A percentile compares a stretch with the other conserved stretches of the same genome.
Conservation (phyloP, 2,888 invertebrate species). For the Platerodrilus igneus region DNA sequence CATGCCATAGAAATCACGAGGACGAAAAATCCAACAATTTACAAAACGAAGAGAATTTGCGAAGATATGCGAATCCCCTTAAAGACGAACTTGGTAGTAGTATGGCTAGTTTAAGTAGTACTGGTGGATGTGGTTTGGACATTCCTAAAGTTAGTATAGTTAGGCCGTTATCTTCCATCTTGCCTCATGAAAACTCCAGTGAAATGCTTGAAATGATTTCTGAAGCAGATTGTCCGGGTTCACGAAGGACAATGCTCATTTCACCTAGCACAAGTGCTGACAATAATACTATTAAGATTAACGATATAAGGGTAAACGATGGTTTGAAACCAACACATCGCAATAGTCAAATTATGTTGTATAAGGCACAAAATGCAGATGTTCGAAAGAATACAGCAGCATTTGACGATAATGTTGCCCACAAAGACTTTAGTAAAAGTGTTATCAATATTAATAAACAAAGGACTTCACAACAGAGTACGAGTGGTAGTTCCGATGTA, state of each 20-base stretch:
- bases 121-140: conserved; percentile 40
- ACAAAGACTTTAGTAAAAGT: conserved; percentile 74
- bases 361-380: conserved; percentile 81
- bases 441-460: conserved; percentile 58
- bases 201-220: conserved; percentile 62
- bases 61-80: conserved; percentile 50
- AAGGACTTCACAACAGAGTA: conserved; percentile 44
- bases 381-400: conserved; percentile 77
- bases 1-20: conserved; percentile 63
- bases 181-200: conserved; percentile 49
- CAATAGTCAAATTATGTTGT: conserved; percentile 63
- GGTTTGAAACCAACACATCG: conserved; percentile 50
- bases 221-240: conserved; percentile 52
- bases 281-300: conserved; percentile 37
- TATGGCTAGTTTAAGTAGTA: conserved; percentile 48
- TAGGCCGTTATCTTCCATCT: conserved; percentile 46
- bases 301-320: conserved; percentile 39
- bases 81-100: conserved; percentile 52
- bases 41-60: conserved; percentile 85
- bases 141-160: conserved; percentile 49
- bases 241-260: conserved; percentile 44
- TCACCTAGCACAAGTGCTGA: conserved; percentile 48
- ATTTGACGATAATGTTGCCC: conserved; percentile 53
- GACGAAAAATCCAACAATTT: conserved; percentile 88
- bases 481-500: conserved; percentile 47